A percentile compares a stretch with the other conserved stretches of the same genome.
These are phyloP conservation scores for Notothenia coriiceps DNA, from an alignment of 2,113 vertebrate genomes.

Conservation along the genomic window DNA sequence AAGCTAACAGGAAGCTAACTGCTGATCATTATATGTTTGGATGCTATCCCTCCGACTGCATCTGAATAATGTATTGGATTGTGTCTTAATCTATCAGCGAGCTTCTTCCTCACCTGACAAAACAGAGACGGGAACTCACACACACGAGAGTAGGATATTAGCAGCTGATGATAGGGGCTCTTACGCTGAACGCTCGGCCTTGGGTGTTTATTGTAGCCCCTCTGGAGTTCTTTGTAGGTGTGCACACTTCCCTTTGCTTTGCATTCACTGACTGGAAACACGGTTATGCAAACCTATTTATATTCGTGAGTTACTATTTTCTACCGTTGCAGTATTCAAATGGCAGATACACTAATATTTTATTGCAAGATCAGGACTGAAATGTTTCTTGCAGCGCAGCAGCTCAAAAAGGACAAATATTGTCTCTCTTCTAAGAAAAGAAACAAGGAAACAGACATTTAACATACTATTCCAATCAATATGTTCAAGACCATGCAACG, in stretches of 20 bases:
- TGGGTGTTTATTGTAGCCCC: conserved; percentile 53
- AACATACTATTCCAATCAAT: too few relatives aligned
- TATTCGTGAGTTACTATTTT: not conserved
- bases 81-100: conserved; percentile 50
- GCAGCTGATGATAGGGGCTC: conserved; percentile 63
- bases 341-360: too few relatives aligned
- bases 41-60: conserved; percentile 34
- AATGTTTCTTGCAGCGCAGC: too few relatives aligned
- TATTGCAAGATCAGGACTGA: too few relatives aligned
- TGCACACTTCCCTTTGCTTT: conserved; percentile 31
- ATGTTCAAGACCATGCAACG: too few relatives aligned
- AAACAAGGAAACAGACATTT: too few relatives aligned
- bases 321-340: not conserved
- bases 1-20: not conserved
- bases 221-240: conserved; percentile 50
- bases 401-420: too few relatives aligned
- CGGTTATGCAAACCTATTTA: conserved; percentile 6
- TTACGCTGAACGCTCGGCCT: conserved; percentile 27
- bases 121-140: conserved; percentile 5
- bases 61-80: conserved; percentile 53
- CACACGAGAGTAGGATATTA: conserved; percentile 65
- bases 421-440: too few relatives aligned
- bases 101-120: conserved; percentile 55
- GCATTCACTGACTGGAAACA: not conserved
- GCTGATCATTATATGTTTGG: conserved; percentile 32